phyloP scores from a whole-genome alignment of 2,888 invertebrate genomes.

The Pharmacophagus antenor region DNA sequence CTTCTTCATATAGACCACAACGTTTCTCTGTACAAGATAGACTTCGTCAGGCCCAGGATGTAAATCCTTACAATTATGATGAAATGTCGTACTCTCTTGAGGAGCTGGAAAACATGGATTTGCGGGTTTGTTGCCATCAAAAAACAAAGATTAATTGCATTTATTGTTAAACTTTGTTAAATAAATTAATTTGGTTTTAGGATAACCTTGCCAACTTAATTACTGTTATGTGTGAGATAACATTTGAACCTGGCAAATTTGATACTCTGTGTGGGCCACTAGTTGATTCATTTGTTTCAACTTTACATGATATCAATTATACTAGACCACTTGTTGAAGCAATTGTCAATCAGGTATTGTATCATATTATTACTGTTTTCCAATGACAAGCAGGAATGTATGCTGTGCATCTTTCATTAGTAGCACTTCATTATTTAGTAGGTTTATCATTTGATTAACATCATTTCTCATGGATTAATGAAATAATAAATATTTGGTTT shows the following conservation, averaged over 20 bases:
- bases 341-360: conserved; percentile 83
- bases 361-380: neutral
- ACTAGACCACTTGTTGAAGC: conserved; percentile 84
- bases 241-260: conserved; percentile 89
- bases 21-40: conserved; percentile 73
- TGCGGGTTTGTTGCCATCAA: conserved; percentile 49
- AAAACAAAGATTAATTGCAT: conserved; percentile 7
- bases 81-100: conserved; percentile 69
- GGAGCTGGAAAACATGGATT: conserved; percentile 67
- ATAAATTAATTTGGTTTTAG: conserved; percentile 43
- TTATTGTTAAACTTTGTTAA: neutral
- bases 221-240: conserved; percentile 87
- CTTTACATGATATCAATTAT: conserved; percentile 82
- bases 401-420: too few relatives aligned
- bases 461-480: too few relatives aligned
- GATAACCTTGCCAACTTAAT: conserved; percentile 82
- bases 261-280: conserved; percentile 85
- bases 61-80: conserved; percentile 65
- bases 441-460: too few relatives aligned
- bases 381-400: too few relatives aligned
- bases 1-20: conserved; percentile 57
- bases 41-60: conserved; percentile 71
- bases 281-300: conserved; percentile 84
- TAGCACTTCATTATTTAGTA: too few relatives aligned
- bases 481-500: too few relatives aligned